Evolutionary conservation across 1,140 invertebrate genomes (phyloP), one percentile per base, ranked within the genome.

Genomic region (Caerostris extrusa): DNA sequence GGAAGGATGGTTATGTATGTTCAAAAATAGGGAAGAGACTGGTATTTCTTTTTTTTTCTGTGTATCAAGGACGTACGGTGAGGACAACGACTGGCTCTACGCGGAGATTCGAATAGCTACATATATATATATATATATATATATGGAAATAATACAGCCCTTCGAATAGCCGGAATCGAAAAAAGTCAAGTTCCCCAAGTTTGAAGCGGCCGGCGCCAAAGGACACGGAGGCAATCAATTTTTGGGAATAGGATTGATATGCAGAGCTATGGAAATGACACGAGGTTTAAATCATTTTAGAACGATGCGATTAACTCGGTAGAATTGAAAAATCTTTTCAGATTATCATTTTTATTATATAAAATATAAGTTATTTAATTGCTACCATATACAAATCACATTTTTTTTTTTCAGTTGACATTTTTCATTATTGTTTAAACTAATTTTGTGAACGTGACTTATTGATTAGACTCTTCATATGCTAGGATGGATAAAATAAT

Each of bases 1-100:
- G 71, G 71, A 77, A 77, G 34, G 71, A 53, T 77, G 71, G 71
- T 53, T 77, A 50, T 77, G 50, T 77, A 50, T 77, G 10, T 34
- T 53, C 71, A 17, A 67, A 67, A 67, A 67, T 67, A 14, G 61
- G 61, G n/a, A 34, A 67, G n/a, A 67, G 3, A 67, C 34, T 34
- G 34, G 34, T 34, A 34, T 64, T 64, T 64, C 17, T 64, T 64
- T 17, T 17, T 64, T 67, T 17, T 67, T 67, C 17, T 67, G 61
- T 5, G n/a, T 19, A 69, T 7, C 67, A 19, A 34, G 67, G n/a
- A 69, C 7, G n/a, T 34, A 34, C 34, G 17, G 67, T 3, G 71
- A 77, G 71, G 71, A 50, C 71, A 77, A 12, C 53, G 71, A 77
- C 71, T 77, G 50, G 8, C 61, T 34, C 34, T 34, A 34, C 0